Percentiles rank a stretch among this genome's conserved stretches.
Conservation (phyloP, 2,113 vertebrate genomes). For the Callorhinus ursinus region DNA sequence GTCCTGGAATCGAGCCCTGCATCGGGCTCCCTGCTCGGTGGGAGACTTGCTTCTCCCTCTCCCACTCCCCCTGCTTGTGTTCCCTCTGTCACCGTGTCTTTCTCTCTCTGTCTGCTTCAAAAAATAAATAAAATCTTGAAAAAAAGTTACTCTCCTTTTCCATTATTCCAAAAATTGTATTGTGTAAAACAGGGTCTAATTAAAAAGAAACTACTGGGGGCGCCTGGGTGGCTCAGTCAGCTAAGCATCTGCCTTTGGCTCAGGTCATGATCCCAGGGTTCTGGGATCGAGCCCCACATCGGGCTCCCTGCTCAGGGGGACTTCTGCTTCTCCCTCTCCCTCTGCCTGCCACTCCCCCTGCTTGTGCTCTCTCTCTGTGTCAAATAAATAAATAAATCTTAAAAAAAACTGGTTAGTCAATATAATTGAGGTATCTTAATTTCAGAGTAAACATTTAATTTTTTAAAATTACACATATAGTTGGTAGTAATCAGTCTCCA, state of each 20-base stretch:
- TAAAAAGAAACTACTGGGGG: conserved; percentile 92
- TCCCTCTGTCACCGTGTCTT: no score
- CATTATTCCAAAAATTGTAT: conserved; percentile 88
- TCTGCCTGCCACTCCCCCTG: neutral
- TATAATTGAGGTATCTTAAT: conserved; percentile 89
- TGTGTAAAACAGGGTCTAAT: conserved; percentile 91
- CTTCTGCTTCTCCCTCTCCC: neutral
- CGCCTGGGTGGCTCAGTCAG: neutral
- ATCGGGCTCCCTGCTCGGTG: no score
- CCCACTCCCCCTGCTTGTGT: no score
- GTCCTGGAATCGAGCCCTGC: no score
- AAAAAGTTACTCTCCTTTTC: conserved; percentile 83
- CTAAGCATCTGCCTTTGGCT: neutral
- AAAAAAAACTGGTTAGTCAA: conserved; percentile 87
- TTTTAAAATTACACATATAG: neutral
- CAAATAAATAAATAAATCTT: no score
- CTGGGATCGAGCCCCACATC: neutral
- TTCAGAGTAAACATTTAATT: conserved; percentile 95
- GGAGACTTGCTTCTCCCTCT: no score
- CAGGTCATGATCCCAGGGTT: neutral
- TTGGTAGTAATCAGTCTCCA: neutral
- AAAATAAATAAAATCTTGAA: no score
- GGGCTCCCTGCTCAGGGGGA: neutral
- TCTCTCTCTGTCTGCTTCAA: no score
- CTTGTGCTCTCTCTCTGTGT: no score